Base-by-base conservation (phyloP, 2,888 invertebrate species). In the Lasioglossum pauxillum region DNA sequence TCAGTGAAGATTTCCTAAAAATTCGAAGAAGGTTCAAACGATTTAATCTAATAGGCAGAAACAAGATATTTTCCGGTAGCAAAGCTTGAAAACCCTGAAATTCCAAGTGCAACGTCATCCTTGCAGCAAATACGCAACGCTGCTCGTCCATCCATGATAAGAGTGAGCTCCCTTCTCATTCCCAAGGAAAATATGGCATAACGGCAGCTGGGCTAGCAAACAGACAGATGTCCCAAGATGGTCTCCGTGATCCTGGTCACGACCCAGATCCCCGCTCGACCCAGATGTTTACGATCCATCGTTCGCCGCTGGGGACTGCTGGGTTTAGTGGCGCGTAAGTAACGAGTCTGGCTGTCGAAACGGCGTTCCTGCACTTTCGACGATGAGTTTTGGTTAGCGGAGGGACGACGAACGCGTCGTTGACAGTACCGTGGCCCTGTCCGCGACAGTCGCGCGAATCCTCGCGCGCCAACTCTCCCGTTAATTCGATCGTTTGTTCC, bases 261-360 rank as follows among this genome's bases (percentile, higher is more conserved):
- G 69, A 46, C 80, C 35, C 35, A 67, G n/a, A 73, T 69, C 77
- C 71, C 71, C 67, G 44, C 57, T 75, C 83, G 75, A 80, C 77
- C 83, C 73, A 69, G 57, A 88, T 82, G 74, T 73, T 82, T 72
- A 84, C 60, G 85, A 78, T 23, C 64, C 49, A 38, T 60, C 76
- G 67, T 78, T 79, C 76, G 41, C 31, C 35, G 31, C 64, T 72
- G 69, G 74, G 77, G 44, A 71, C 31, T 77, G 69, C 38, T 46
- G 49, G 49, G 67, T 57, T 76, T 46, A 76, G 38, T 64, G 49
- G 46, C 60, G 41, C 72, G 78, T 60, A 84, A 82, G 78, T 84
- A 84, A 82, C 73, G 83, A 78, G 77, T 46, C 31, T 44, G 35
- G 27, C 60, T 71, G 77, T 77, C 76, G 76, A 71, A 41, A 75